A percentile compares a stretch with the other conserved stretches of the same genome.
Conservation (phyloP, 2,888 invertebrate genomes). For the Amblyjoppa fuscipennis region DNA sequence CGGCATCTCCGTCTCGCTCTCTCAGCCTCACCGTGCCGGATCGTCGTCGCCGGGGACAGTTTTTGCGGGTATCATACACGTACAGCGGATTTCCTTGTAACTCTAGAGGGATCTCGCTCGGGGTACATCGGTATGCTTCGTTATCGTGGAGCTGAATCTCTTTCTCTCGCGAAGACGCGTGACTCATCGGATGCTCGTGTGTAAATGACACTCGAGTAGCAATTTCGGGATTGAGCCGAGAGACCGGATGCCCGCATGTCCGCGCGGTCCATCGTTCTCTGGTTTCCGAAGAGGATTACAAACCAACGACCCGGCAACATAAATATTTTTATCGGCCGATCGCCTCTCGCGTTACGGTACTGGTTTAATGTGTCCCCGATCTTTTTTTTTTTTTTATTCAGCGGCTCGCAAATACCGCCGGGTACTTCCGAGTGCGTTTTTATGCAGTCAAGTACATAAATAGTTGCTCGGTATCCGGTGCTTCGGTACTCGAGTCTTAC, state of each 20-base stretch:
- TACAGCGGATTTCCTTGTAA: slow-evolving; percentile 20
- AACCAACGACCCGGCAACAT: background rate
- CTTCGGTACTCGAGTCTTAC: background rate
- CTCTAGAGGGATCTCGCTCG: slow-evolving; percentile 11
- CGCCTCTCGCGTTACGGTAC: slow-evolving; percentile 22
- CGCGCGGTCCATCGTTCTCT: slow-evolving; percentile 51
- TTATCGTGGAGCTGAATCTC: background rate
- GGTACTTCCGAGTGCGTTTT: background rate
- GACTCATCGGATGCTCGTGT: background rate
- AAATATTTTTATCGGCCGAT: slow-evolving; percentile 33
- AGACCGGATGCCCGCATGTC: slow-evolving; percentile 61
- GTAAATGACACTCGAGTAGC: slow-evolving; percentile 25
- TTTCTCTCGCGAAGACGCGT: slow-evolving; percentile 2
- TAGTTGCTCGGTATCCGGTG: background rate
- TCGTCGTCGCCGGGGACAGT: slow-evolving; percentile 1
- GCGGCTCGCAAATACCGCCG: background rate
- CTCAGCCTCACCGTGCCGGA: background rate
- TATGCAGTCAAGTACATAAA: background rate
- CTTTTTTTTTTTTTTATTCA: background rate
- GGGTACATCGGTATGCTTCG: slow-evolving; percentile 19
- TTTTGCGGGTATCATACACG: slow-evolving; percentile 3
- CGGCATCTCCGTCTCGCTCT: slow-evolving; percentile 1
- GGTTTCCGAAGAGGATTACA: slow-evolving; percentile 30
- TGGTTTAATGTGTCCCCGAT: background rate
- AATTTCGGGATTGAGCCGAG: slow-evolving; percentile 44